Base-by-base conservation (phyloP, 2,888 invertebrate genomes). In the Caenorhabditis macrosperma region DNA sequence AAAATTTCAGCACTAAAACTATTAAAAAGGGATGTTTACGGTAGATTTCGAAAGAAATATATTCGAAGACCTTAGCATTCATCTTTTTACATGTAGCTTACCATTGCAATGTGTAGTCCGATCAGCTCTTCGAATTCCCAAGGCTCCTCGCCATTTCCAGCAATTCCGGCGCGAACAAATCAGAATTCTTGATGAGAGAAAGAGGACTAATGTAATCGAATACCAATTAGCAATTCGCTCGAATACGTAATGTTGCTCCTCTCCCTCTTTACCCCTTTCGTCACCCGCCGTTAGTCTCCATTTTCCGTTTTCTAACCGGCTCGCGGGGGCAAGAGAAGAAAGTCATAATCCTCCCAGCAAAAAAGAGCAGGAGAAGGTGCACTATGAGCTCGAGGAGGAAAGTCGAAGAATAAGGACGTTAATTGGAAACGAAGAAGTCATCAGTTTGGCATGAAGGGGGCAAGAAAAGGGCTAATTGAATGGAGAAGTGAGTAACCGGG, bases 351-450 rank as follows among this genome's bases (percentile, higher is more conserved):
- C 71, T 48, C 15, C 38, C 12, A 15, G n/a, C n/a, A n/a, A n/a
- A n/a, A n/a, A n/a, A n/a, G n/a, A n/a, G n/a, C n/a, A n/a, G n/a
- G 9, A 38, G 41, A 41, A 26, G 69, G 61, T 71, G 55, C 54
- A 61, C 71, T 69, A 26, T 15, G 30, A 41, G 64, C 22, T 12
- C 26, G n/a, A n/a, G 12, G 66, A 1, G 46, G 57, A 30, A 22
- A 35, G 12, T 44, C n/a, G 44, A 63, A 33, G 61, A 48, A 33
- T 30, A 57, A 35, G 30, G 52, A 44, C 26, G 71, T 71, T 81
- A 71, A 61, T 76, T 76, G 80, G 61, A 80, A 67, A 76, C 35
- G 35, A 55, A 68, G 60, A 57, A 59, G 68, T 74, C 72, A 57
- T 68, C 61, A 60, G 35, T 41, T 28, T 24, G 15, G 20, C 15